Base-by-base conservation (phyloP, 2,113 vertebrate species). In the Nesospiza acunhae region DNA sequence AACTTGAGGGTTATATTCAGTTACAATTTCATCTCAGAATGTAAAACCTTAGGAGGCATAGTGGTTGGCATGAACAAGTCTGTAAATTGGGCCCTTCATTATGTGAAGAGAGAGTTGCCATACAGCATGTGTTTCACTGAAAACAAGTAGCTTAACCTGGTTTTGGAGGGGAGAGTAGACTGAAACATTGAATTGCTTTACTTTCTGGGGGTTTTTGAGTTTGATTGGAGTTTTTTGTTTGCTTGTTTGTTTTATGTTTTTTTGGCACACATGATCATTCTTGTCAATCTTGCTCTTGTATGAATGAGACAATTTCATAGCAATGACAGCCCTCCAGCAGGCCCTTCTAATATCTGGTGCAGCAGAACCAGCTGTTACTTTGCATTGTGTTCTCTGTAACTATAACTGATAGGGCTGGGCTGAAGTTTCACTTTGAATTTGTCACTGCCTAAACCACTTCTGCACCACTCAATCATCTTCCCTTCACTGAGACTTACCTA, bases 141-240 rank as follows among this genome's bases (percentile, higher is more conserved):
- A 79, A 64, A 27, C 33, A 33, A 70, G 7, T 23, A n/a, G 18
- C 17, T 72, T 59, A 35, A 39, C 49, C 26, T 64, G 19, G 1
- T 72, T 96, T 88, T 67, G 41, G 39, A 22, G 4, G 2, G 7
- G 19, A 66, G 37, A 70, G 2, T 15, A 49, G 7, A 19, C 13
- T 33, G 24, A 62, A 86, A 17, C 8, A 59, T 68, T 6, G 16
- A 62, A 70, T 33, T 46, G 3, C 18, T 82, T 67, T 23, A 12
- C 2, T 47, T 64, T 23, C 6, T 1, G 6, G 6, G 10, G 7
- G 2, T 3, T 39, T 55, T 49, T 56, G 41, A 26, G 3, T 63
- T 47, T 35, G 20, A 9, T 49, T 31, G 26, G 8, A 24, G 5
- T 5, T 56, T 18, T 67, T 42, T 19, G 30, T 39, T 74, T 30